Evolutionary conservation across 2,113 vertebrate species (phyloP), one percentile per base, ranked within the genome.

Genomic region (Calyptomena viridis): DNA sequence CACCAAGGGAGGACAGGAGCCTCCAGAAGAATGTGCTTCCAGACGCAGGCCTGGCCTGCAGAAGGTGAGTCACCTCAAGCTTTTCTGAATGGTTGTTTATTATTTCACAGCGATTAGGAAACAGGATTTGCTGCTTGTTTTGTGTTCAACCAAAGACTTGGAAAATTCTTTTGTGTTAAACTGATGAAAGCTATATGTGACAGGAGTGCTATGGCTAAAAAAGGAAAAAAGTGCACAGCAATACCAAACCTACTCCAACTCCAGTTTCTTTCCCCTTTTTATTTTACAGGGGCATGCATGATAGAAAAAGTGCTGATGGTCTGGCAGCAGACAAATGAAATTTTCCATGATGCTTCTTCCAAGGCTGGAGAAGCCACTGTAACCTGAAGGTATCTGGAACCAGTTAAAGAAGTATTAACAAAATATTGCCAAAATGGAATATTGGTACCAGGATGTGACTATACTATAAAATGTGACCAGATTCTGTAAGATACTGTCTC

Each of bases 21-120:
- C 50, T 67, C 37, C 55, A 31, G 86, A 85, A 77, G 28, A 69
- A 50, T 20, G 23, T 1, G 3, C 39, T 73, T 66, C 63, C 53
- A 49, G 49, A 42, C 0, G 8, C 78, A 47, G 90, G 78, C 85
- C 64, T 83, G 66, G 44, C 53, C 68, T 59, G 62, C 21, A 17
- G 62, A 40, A 67, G 95, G 95, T 97, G 84, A 96, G 95, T 89
- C 52, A 78, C 19, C 27, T 64, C 52, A 35, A 37, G 53, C 22
- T 87, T 85, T 60, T 73, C 52, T 19, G 30, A 73, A 81, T 3
- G 6, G 22, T 50, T 63, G 2, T 21, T 93, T 11, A 56, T 2
- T 3, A 35, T 39, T 83, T 89, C 30, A 11, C 13, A 28, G 35
- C 59, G 49, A n/a, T 5, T 50, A 19, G 50, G 39, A 42, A 71